Evolutionary conservation across 1,140 invertebrate species (phyloP).

Genomic region (Nephila pilipes): DNA sequence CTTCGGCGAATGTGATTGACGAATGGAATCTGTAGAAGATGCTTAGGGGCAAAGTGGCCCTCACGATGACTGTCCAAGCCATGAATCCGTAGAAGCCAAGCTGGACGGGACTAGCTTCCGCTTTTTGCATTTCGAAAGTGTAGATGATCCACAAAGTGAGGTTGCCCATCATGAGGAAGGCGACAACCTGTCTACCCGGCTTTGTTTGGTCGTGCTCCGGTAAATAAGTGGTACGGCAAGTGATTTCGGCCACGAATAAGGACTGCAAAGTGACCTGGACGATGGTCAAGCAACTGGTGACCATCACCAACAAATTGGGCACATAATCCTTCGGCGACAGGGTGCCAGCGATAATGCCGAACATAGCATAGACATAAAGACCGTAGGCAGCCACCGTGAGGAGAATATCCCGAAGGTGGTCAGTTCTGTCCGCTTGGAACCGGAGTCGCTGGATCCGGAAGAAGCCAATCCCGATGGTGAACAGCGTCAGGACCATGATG

Average conservation of each 20-base stretch:
- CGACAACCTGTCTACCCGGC: conserved; percentile 96
- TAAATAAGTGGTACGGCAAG: conserved; percentile 92
- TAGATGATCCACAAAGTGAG: conserved; percentile 97
- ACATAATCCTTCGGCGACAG: conserved; percentile 87
- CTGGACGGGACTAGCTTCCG: conserved; percentile 93
- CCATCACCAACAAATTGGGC: conserved; percentile 93
- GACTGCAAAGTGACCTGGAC: conserved; percentile 93
- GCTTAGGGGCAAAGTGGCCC: conserved; percentile 95
- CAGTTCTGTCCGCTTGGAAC: conserved; percentile 83
- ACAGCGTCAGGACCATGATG: conserved; percentile 91
- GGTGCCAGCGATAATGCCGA: conserved; percentile 94
- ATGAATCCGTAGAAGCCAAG: conserved; percentile 96
- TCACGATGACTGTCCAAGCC: conserved; percentile 96
- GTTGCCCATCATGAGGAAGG: conserved; percentile 96
- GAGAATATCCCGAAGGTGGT: conserved; percentile 90
- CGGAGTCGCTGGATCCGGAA: conserved; percentile 89
- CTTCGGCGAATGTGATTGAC: conserved; percentile 96
- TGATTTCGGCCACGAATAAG: conserved; percentile 96
- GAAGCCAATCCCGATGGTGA: conserved; percentile 94
- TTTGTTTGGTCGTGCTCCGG: conserved; percentile 95
- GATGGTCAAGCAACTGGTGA: conserved; percentile 92
- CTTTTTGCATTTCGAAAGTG: conserved; percentile 97
- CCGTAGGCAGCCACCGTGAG: conserved; percentile 95
- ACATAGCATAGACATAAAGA: conserved; percentile 94
- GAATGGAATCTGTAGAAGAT: conserved; percentile 97